Evolutionary conservation across 2,113 vertebrate genomes (phyloP), one percentile per base, ranked within the genome.

Genomic region (Tamias sibiricus): DNA sequence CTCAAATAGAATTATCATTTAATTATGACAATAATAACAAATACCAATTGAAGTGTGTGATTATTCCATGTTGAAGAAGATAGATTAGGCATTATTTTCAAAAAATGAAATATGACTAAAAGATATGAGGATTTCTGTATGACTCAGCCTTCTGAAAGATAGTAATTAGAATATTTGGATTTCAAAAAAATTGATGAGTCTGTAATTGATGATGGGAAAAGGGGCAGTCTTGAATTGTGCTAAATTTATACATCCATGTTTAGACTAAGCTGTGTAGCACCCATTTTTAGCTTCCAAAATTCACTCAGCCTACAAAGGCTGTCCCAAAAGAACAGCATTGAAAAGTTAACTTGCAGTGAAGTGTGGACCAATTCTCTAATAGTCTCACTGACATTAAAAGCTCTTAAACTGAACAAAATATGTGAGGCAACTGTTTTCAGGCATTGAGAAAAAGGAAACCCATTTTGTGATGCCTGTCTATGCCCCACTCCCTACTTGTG

Each of bases 11-110:
- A 96, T 96, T 83, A 91, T 85, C 28, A 88, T 94, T 97, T 94
- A 94, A 92, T 94, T 96, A 79, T 93, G 97, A 91, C 37, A 97
- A 37, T 92, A 95, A 91, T 49, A 97, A 95, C 47, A 96, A 95
- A 84, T 96, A 90, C 30, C 35, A 86, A 24, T 85, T 91, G 82
- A 95, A 95, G 91, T 72, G 2, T 81, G 32, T 68, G 14, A 90
- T 84, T 71, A 80, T 82, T 87, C 95, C 42, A 47, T 82, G 49
- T 24, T 62, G 81, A 95, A 88, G 35, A 93, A 95, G 85, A 84
- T 40, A 76, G 14, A 40, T 66, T 80, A 91, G 52, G 4, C 74
- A 3, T n/a, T 88, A 28, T 1, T 57, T 95, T 81, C 28, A 8
- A 76, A 35, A 94, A 75, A 42, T 88, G 10, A 77, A 76, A 64